Base-by-base conservation (phyloP, 2,113 vertebrate genomes). In the Alectura lathami region DNA sequence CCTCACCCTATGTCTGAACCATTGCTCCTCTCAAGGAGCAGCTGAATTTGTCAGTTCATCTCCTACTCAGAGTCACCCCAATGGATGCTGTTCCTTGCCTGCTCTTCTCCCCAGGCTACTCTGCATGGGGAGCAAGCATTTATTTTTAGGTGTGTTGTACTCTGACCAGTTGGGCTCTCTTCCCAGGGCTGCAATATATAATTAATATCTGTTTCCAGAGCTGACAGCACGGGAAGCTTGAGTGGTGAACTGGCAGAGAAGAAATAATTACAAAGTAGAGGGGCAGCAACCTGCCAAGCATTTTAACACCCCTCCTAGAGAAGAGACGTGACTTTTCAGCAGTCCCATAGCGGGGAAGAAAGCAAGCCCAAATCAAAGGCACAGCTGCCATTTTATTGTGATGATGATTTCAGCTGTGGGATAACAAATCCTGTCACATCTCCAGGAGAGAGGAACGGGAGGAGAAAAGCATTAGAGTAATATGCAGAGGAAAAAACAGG, bases 71-170 rank as follows among this genome's bases (percentile, higher is more conserved):
- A 43, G 59, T 27, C 87, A 70, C 43, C 64, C 53, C 76, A 42
- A 30, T 29, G 14, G 89, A 83, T 2, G 6, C 23, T 70, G 54
- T 47, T 87, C 74, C 80, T 93, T 79, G 53, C 30, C 59, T 77
- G 29, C 56, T 23, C 68, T 85, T 86, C 47, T 86, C 91, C 80
- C 66, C 86, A 66, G 86, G 83, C 93, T 91, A 42, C 68, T 90
- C 83, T 84, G 64, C 72, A 77, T 82, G 84, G 87, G 72, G 91
- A 94, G 91, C 51, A 59, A 89, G 83, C 40, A 4, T 90, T 81
- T 96, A 95, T 96, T 96, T 95, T 96, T 93, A 93, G 89, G 80
- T 76, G 64, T 36, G 23, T 67, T 93, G 83, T 86, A 77, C 85
- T 91, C 85, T 51, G 77, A 3, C 70, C 59, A 45, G 30, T 75